Evolutionary conservation across 2,888 invertebrate species (phyloP).

Genomic region (Amphipyra tragopoginis): DNA sequence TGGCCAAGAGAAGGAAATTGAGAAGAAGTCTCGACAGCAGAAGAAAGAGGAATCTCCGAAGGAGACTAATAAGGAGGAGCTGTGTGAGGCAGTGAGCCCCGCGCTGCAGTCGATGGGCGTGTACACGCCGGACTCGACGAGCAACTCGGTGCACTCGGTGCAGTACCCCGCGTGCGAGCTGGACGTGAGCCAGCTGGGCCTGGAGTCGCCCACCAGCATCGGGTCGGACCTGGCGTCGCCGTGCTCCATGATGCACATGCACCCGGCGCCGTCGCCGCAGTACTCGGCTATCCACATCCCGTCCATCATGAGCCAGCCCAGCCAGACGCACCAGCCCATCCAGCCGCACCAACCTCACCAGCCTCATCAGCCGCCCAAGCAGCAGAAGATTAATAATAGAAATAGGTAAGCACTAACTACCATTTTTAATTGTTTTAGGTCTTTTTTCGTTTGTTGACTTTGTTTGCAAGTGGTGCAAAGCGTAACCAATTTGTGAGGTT

Average conservation of each 20-base stretch:
- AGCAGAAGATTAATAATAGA: slow-evolving; percentile 85
- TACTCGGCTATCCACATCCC: slow-evolving; percentile 89
- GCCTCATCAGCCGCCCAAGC: slow-evolving; percentile 82
- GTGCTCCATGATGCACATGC: slow-evolving; percentile 92
- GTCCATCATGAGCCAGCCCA: slow-evolving; percentile 87
- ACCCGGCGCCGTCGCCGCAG: slow-evolving; percentile 88
- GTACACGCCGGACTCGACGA: slow-evolving; percentile 95
- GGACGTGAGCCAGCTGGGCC: slow-evolving; percentile 95
- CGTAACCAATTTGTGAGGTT: too few relatives aligned
- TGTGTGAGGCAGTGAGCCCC: slow-evolving; percentile 86
- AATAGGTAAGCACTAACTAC: slow-evolving; percentile 73
- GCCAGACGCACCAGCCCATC: slow-evolving; percentile 80
- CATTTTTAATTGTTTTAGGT: neutral
- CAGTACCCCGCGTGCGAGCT: slow-evolving; percentile 95
- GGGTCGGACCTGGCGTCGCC: slow-evolving; percentile 95
- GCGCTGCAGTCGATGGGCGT: slow-evolving; percentile 95
- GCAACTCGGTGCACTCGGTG: slow-evolving; percentile 95
- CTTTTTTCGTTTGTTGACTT: too few relatives aligned
- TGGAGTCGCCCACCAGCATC: slow-evolving; percentile 97
- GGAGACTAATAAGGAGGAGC: slow-evolving; percentile 81
- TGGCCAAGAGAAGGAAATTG: slow-evolving; percentile 81
- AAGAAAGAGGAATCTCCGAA: slow-evolving; percentile 85
- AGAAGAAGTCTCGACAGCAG: slow-evolving; percentile 81
- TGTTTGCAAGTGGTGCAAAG: too few relatives aligned
- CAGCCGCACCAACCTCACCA: slow-evolving; percentile 54